These are phyloP conservation scores for Ennomos quercinarius DNA, from an alignment of 2,888 invertebrate genomes.

Conservation along the genomic window DNA sequence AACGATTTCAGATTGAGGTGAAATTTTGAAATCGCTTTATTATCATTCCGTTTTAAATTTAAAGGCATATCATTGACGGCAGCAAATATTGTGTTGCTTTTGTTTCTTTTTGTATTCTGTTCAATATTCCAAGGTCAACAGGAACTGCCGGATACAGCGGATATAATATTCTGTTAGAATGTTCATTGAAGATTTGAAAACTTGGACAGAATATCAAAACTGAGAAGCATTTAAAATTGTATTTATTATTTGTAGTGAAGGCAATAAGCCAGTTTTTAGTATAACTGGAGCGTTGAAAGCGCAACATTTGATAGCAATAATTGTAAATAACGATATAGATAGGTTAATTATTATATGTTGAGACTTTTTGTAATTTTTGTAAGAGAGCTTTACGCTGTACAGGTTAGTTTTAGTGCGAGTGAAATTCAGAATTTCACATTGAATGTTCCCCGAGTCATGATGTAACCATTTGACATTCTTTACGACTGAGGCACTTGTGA, in stretches of 20 bases:
- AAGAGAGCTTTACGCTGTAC: constrained; percentile 84
- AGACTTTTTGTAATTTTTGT: constrained; percentile 80
- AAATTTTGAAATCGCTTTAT: constrained; percentile 57
- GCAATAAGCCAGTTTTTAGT: constrained; percentile 72
- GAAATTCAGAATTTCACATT: constrained; percentile 81
- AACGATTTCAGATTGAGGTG: constrained; percentile 50
- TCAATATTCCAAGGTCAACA: constrained; percentile 41
- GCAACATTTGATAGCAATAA: constrained; percentile 83
- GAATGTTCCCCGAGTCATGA: constrained; percentile 68
- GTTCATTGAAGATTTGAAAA: background rate
- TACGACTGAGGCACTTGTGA: constrained; percentile 60
- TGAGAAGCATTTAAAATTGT: constrained; percentile 45
- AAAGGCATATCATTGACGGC: constrained; percentile 73
- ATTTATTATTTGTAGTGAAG: constrained; percentile 68
- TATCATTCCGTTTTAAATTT: constrained; percentile 70
- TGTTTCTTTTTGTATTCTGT: constrained; percentile 58
- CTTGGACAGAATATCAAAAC: constrained; percentile 55
- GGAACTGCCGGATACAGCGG: background rate
- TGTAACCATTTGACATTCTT: constrained; percentile 56
- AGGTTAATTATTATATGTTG: constrained; percentile 82
- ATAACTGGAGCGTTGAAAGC: constrained; percentile 78
- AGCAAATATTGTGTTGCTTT: constrained; percentile 61
- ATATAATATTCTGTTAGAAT: constrained; percentile 1
- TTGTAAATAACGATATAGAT: constrained; percentile 80
- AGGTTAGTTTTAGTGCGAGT: constrained; percentile 69